A percentile compares a stretch with the other conserved stretches of the same genome.
These are phyloP conservation scores for Laterallus jamaicensis DNA, from an alignment of 2,113 vertebrate species.

Conservation along the genomic window DNA sequence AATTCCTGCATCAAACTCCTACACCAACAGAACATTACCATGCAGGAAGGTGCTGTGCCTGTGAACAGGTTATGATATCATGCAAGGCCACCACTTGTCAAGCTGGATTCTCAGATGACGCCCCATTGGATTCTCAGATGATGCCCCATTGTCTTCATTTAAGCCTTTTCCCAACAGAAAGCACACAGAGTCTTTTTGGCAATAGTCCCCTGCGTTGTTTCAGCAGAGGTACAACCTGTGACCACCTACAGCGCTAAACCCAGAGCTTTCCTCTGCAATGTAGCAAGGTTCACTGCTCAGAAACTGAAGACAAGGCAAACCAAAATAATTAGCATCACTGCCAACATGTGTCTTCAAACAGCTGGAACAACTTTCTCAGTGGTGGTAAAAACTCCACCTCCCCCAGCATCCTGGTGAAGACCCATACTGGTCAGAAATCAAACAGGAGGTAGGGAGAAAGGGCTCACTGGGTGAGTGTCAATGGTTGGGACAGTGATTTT, in stretches of 20 bases:
- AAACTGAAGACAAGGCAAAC: not conserved
- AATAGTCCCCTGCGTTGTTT: not conserved
- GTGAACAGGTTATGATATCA: not conserved
- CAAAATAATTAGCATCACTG: not conserved
- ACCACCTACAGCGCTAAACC: not conserved
- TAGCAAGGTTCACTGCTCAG: not conserved
- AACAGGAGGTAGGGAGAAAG: not conserved
- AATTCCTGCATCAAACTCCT: not conserved
- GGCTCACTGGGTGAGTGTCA: not conserved
- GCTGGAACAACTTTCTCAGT: not conserved
- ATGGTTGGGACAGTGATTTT: not conserved
- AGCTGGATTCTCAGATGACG: not conserved
- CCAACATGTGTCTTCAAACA: not conserved
- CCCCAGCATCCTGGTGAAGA: not conserved
- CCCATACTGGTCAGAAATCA: not conserved
- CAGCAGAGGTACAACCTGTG: not conserved
- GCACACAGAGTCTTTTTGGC: not conserved
- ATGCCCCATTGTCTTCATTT: not conserved
- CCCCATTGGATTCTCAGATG: not conserved
- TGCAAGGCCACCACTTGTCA: not conserved
- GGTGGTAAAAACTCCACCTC: not conserved
- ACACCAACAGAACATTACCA: not conserved
- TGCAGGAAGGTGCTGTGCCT: not conserved
- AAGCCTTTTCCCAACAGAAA: not conserved
- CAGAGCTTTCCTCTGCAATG: not conserved